Evolutionary conservation across 2,113 vertebrate genomes (phyloP).

Genomic region (Chloropsis hardwickii): DNA sequence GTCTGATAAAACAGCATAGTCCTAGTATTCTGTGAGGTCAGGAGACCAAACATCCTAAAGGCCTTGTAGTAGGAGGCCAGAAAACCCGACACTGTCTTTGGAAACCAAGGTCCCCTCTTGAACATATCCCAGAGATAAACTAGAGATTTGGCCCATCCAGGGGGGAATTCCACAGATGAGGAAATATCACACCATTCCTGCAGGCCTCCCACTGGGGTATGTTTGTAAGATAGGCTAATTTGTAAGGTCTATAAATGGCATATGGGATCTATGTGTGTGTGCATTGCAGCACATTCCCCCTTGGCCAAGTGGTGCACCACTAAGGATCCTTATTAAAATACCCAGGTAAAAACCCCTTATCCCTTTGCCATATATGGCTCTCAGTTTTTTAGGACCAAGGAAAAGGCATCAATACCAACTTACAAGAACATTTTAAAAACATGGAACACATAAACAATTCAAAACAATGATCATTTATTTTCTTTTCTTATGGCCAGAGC

Average conservation of each 20-base stretch:
- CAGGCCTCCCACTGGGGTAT: not conserved
- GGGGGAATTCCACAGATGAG: not conserved
- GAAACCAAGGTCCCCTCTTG: not conserved
- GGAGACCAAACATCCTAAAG: not conserved
- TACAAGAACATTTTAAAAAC: not conserved
- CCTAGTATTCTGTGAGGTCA: not conserved
- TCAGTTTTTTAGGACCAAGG: not conserved
- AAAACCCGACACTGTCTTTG: fast-evolving
- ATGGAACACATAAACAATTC: not conserved
- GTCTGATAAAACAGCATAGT: not conserved
- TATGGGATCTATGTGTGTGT: fast-evolving
- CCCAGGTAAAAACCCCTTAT: not conserved
- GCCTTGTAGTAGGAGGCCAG: not conserved
- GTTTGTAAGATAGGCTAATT: not conserved
- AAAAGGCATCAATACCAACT: no score
- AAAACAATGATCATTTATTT: not conserved
- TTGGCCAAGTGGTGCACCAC: no score
- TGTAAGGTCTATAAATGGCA: not conserved
- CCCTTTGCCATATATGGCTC: not conserved
- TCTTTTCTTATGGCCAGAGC: not conserved
- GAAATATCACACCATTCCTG: not conserved
- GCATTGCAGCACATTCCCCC: not conserved
- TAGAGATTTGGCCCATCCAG: not conserved
- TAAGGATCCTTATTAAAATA: not conserved
- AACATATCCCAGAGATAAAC: no score